phyloP scores from a whole-genome alignment of 2,888 invertebrate species.

The Tachystola acroxantha region DNA sequence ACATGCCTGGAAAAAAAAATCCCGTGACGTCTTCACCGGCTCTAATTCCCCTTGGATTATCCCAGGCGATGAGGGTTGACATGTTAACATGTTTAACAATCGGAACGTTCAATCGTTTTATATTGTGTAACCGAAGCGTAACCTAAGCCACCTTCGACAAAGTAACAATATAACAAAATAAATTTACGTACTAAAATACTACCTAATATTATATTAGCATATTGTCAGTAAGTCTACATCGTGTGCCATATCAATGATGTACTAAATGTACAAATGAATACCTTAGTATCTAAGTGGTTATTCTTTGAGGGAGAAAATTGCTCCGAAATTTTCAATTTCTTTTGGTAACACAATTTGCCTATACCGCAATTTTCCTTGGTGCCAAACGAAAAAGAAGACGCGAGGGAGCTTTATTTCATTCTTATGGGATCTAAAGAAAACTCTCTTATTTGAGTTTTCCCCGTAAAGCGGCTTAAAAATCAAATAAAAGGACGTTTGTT shows the following conservation, averaged over 20 bases:
- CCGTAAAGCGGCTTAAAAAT: slow-evolving; percentile 15
- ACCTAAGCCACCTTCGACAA: too few relatives aligned
- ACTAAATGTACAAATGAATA: slow-evolving; percentile 14
- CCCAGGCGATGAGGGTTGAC: too few relatives aligned
- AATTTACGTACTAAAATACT: too few relatives aligned
- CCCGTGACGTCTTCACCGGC: too few relatives aligned
- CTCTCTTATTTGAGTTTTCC: slow-evolving; percentile 19
- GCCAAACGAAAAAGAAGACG: slow-evolving; percentile 50
- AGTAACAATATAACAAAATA: too few relatives aligned
- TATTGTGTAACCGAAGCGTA: too few relatives aligned
- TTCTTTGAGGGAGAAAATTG: slow-evolving; percentile 65
- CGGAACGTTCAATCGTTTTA: too few relatives aligned
- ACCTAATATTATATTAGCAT: too few relatives aligned
- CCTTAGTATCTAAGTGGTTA: slow-evolving; percentile 38
- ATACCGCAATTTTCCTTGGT: slow-evolving; percentile 55
- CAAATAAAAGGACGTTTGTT: background rate
- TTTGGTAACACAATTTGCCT: slow-evolving; percentile 61
- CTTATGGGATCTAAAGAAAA: slow-evolving; percentile 29
- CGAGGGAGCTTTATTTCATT: slow-evolving; percentile 36
- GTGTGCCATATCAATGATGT: slow-evolving; percentile 10
- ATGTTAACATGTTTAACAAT: too few relatives aligned
- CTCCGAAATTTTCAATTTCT: slow-evolving; percentile 67
- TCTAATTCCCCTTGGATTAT: too few relatives aligned
- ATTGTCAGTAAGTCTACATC: background rate
- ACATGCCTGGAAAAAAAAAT: too few relatives aligned